Evolutionary conservation across 2,888 invertebrate species (phyloP).

Genomic region (Dioctria rufipes): DNA sequence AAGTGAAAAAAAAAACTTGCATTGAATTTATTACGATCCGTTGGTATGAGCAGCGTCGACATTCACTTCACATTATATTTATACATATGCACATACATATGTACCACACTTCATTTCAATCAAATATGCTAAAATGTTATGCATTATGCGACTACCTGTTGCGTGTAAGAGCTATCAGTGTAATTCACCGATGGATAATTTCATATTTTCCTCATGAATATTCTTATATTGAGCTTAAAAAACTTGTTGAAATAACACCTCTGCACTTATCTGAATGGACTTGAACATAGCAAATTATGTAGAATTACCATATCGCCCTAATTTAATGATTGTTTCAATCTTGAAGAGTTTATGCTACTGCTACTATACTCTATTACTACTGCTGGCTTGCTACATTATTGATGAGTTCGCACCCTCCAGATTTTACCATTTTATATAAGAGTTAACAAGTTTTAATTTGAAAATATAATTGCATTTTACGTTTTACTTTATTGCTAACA

Average conservation of each 20-base stretch:
- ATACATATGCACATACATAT: not conserved
- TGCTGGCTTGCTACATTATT: too few relatives aligned
- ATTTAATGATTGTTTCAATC: not conserved
- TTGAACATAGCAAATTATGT: not conserved
- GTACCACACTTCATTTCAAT: not conserved
- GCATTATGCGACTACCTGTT: not conserved
- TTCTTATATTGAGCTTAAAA: not conserved
- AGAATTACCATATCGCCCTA: too few relatives aligned
- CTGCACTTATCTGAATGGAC: not conserved
- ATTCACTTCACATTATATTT: not conserved
- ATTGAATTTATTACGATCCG: slow-evolving; percentile 9
- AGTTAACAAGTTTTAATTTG: slow-evolving; percentile 10
- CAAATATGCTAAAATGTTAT: slow-evolving; percentile 20
- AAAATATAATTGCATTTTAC: not conserved
- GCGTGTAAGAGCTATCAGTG: not conserved
- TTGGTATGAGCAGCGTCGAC: not conserved
- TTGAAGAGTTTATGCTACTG: not conserved
- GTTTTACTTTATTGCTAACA: not conserved
- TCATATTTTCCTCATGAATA: not conserved
- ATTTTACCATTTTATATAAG: not conserved
- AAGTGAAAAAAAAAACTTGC: not conserved
- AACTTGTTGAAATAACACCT: slow-evolving; percentile 15
- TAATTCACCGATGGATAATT: slow-evolving; percentile 1
- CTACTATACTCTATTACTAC: too few relatives aligned
- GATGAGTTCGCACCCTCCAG: not conserved